Percentiles rank a stretch among this genome's conserved stretches.
These are phyloP conservation scores for Microplitis deprimator DNA, from an alignment of 2,888 invertebrate genomes.

Conservation along the genomic window DNA sequence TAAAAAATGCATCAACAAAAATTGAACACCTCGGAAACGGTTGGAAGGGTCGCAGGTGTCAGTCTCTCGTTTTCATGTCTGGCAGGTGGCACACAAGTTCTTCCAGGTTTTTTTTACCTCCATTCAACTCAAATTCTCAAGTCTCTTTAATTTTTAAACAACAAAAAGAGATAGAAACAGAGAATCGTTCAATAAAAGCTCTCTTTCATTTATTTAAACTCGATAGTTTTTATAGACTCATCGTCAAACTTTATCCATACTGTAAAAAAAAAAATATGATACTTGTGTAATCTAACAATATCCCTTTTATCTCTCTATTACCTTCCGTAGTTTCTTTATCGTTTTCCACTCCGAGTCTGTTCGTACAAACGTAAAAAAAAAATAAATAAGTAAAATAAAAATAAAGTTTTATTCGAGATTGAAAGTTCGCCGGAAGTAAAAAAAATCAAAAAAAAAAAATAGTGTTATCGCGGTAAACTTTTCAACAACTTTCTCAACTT, in stretches of 20 bases:
- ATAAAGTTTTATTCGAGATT: constrained; percentile 30
- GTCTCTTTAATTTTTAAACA: constrained; percentile 7
- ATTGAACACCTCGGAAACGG: constrained; percentile 7
- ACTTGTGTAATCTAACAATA: constrained; percentile 9
- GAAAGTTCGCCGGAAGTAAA: constrained; percentile 34
- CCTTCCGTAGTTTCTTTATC: neutral
- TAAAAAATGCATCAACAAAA: neutral
- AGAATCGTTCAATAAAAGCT: neutral
- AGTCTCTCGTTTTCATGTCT: constrained; percentile 24
- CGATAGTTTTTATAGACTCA: neutral
- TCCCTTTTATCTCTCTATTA: neutral
- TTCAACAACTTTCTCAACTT: constrained; percentile 35
- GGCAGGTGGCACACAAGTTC: constrained; percentile 45
- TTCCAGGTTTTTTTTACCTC: constrained; percentile 34
- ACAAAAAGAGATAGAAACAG: neutral
- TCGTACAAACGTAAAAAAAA: neutral
- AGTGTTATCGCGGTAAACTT: constrained; percentile 37
- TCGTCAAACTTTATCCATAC: neutral
- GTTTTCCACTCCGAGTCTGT: neutral
- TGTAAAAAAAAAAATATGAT: neutral
- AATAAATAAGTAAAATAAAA: neutral
- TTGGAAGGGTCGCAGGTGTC: constrained; percentile 40
- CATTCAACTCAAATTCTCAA: constrained; percentile 12
- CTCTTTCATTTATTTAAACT: neutral
- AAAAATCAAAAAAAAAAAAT: constrained; percentile 5